phyloP scores from a whole-genome alignment of 2,888 invertebrate genomes.

The Phengaris alcon region DNA sequence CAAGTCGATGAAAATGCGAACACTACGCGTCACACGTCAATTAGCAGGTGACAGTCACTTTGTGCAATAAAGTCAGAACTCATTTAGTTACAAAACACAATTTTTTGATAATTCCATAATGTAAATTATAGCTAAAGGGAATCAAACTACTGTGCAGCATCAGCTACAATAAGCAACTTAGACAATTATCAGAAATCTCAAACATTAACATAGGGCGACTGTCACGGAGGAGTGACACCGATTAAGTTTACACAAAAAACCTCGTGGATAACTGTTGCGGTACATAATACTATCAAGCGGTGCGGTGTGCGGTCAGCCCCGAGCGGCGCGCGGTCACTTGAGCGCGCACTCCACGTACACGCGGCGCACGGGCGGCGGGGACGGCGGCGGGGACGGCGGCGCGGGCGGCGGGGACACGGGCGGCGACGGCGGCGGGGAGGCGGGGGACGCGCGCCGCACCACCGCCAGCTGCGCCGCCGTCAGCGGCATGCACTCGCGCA shows the following conservation, averaged over 20 bases:
- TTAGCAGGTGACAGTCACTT: neutral
- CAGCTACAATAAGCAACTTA: neutral
- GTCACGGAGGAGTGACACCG: neutral
- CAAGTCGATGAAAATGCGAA: neutral
- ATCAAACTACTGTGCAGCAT: neutral
- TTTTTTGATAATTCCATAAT: neutral
- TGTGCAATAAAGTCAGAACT: neutral
- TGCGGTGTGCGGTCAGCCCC: constrained; percentile 16
- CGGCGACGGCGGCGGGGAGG: constrained; percentile 36
- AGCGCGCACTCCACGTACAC: constrained; percentile 74
- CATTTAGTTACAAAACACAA: neutral
- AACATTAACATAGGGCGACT: neutral
- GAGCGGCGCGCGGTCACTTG: constrained; percentile 55
- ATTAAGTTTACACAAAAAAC: neutral
- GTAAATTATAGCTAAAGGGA: neutral
- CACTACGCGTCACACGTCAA: constrained; percentile 10
- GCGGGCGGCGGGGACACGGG: constrained; percentile 35
- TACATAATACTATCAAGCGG: neutral
- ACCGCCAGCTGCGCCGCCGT: constrained; percentile 74
- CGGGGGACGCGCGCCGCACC: constrained; percentile 42
- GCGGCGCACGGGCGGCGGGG: constrained; percentile 36
- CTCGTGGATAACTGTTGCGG: neutral
- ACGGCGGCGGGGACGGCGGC: constrained; percentile 38
- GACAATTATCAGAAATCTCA: neutral
- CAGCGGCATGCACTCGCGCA: constrained; percentile 81